A percentile compares a stretch with the other conserved stretches of the same genome.
Evolutionary conservation across 2,113 vertebrate species (phyloP).

Genomic region (Pseudonaja textilis): DNA sequence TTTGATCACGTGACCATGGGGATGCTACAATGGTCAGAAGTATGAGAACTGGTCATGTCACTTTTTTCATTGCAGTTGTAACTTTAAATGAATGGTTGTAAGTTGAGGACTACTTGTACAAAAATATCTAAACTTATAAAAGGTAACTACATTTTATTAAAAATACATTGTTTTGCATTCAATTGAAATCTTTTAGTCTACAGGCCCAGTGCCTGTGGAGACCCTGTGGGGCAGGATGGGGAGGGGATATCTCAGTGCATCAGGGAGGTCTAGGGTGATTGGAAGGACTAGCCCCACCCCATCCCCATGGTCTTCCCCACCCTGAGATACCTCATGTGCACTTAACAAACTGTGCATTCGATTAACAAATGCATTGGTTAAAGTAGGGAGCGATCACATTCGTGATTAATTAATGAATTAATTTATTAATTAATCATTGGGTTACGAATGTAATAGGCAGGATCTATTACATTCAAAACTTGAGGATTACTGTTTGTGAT

Average conservation of each 20-base stretch:
- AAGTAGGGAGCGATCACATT: background rate
- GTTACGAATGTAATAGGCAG: background rate
- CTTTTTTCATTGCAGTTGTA: too few species aligned
- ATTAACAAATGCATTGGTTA: background rate
- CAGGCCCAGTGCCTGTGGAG: background rate
- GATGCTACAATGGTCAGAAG: background rate
- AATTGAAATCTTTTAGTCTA: background rate
- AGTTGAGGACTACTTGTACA: background rate
- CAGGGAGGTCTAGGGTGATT: background rate
- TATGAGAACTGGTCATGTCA: background rate
- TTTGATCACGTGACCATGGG: background rate
- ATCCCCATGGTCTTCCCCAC: background rate
- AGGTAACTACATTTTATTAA: background rate
- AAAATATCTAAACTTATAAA: background rate
- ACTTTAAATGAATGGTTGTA: background rate
- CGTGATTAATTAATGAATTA: background rate
- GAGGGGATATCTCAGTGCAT: background rate
- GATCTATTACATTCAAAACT: background rate
- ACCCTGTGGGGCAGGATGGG: background rate
- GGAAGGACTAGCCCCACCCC: background rate
- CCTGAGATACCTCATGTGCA: background rate
- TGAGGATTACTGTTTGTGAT: background rate
- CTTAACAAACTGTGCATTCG: background rate
- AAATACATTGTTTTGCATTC: background rate
- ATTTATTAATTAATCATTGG: background rate